Base-by-base conservation (phyloP, 2,888 invertebrate genomes). In the Cataglyphis rosenhaueri region DNA sequence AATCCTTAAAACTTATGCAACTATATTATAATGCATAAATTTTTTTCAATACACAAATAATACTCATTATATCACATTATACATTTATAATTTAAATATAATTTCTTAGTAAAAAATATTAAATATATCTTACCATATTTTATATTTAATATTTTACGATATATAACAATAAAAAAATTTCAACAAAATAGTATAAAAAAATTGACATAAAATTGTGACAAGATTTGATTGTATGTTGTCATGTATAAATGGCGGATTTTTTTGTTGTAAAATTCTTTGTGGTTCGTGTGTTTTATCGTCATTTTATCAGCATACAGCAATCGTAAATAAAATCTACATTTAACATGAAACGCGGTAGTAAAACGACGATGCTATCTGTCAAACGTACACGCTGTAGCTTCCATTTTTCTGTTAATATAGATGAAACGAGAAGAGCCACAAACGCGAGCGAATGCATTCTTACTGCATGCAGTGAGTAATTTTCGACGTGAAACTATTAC, bases 381-480 rank as follows among this genome's bases (percentile, higher is more conserved):
- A 52, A 65, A 29, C 1, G 15, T 25, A 48, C 18, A 18, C 35
- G 41, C 8, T 75, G 44, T 64, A 64, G 44, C n/a, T 52, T 35
- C 12, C 3, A 75, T 75, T 75, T 75, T 75, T 52, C 48, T 64
- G 3, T 65, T 65, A 75, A 75, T 21, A 65, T 32, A 62, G 8
- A 52, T 15, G 12, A 25, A 48, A 65, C 25, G 48, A 44, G 44
- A 41, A 18, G 32, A 65, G 5, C 12, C 15, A n/a, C n/a, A 18
- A 38, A 65, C 62, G 44, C 57, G 25, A 57, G 21, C 18, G 8
- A 74, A 64, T 64, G 65, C 25, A 64, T 35, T 35, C 62, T 64
- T 64, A 59, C 4, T 15, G 59, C 38, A 35, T 18, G 5, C 15
- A 35, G 9, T 5, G 71, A 35, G 12, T 35, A 65, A 65, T 65